These are phyloP conservation scores for Peromyscus aztecus DNA, from an alignment of 2,797 vertebrate genomes.

Conservation along the genomic window DNA sequence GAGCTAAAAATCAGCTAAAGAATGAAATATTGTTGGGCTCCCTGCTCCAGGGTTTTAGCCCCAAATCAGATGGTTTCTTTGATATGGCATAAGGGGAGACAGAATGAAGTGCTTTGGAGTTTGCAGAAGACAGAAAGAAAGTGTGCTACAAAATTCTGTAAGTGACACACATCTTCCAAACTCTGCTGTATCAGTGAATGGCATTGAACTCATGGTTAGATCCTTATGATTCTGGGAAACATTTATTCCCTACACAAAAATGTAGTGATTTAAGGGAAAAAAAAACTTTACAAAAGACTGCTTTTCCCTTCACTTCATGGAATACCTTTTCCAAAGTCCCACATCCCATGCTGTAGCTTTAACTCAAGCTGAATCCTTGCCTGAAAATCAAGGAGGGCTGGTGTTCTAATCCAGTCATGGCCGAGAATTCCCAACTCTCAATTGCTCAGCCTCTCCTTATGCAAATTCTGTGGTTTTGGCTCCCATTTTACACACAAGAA, in stretches of 20 bases:
- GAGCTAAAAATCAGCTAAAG: neutral
- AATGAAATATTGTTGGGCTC: neutral
- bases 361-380: no score
- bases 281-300: neutral
- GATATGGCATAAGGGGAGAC: neutral
- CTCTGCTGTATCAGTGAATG: no score
- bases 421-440: no score
- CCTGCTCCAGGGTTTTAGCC: no score
- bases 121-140: neutral
- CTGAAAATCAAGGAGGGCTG: no score
- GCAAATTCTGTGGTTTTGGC: no score
- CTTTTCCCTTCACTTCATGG: no score
- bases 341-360: no score
- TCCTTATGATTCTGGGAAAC: neutral
- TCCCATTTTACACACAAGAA: no score
- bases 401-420: no score
- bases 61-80: neutral
- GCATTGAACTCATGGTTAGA: neutral
- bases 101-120: neutral
- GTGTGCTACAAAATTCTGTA: neutral
- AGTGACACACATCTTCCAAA: neutral
- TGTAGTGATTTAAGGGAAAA: neutral
- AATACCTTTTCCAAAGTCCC: no score
- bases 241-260: neutral
- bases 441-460: no score